Percentiles rank a stretch among this genome's conserved stretches.
Evolutionary conservation across 2,797 vertebrate genomes (phyloP).

Genomic region (Oryzias dopingdopingensis): DNA sequence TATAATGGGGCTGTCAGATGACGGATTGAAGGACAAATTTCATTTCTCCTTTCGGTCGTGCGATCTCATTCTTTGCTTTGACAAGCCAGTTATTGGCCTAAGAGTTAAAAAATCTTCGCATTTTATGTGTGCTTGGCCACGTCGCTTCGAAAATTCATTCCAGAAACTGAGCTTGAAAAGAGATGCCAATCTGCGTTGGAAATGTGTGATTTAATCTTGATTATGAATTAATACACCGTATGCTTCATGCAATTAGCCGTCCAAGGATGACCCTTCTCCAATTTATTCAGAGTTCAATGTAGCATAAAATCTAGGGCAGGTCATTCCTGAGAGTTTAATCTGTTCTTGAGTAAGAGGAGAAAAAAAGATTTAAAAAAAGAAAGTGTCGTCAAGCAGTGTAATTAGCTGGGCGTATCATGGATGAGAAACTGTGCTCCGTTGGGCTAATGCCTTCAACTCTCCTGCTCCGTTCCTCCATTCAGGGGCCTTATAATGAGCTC

Average conservation of each 20-base stretch:
- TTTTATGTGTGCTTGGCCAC: slow-evolving; percentile 3
- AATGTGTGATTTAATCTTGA: slow-evolving; percentile 78
- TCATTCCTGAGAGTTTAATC: slow-evolving; percentile 78
- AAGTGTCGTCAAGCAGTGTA: slow-evolving; percentile 44
- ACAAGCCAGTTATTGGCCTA: slow-evolving; percentile 34
- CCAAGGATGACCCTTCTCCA: slow-evolving; percentile 74
- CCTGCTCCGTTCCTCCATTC: slow-evolving; percentile 23
- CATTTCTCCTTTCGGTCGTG: slow-evolving; percentile 14
- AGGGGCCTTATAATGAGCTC: slow-evolving; percentile 52
- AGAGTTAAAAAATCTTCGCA: slow-evolving; percentile 26
- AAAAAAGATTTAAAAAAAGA: neutral
- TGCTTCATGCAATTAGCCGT: slow-evolving; percentile 79
- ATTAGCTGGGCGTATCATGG: slow-evolving; percentile 69
- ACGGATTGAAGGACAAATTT: slow-evolving; percentile 36
- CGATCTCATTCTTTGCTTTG: slow-evolving; percentile 28
- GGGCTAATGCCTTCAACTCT: slow-evolving; percentile 60
- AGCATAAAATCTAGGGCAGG: slow-evolving; percentile 80
- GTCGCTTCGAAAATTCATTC: neutral
- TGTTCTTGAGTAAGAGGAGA: slow-evolving; percentile 47
- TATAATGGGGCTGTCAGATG: slow-evolving; percentile 33
- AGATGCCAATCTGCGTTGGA: slow-evolving; percentile 36
- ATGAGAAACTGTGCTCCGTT: slow-evolving; percentile 55
- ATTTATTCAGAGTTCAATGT: slow-evolving; percentile 82
- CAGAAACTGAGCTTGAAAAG: slow-evolving; percentile 23
- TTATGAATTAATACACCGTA: slow-evolving; percentile 79